phyloP scores from a whole-genome alignment of 2,113 vertebrate species.

The Hylia prasina region DNA sequence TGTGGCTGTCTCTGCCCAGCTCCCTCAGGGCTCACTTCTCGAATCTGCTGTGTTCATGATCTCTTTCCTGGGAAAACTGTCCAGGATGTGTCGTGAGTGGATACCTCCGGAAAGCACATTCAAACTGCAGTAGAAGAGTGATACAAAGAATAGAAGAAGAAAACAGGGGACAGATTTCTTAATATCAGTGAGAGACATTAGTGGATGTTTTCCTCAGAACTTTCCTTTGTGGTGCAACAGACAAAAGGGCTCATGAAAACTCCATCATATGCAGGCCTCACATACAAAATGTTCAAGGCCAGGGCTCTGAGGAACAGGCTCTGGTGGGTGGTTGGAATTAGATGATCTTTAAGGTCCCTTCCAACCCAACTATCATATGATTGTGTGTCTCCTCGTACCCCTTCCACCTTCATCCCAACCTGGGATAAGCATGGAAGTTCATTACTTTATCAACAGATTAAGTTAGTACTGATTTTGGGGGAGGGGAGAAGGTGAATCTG shows the following conservation, averaged over 20 bases:
- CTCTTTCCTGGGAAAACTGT: neutral
- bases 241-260: rapidly evolving
- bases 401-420: neutral
- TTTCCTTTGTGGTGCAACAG: neutral
- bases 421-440: neutral
- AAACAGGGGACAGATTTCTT: neutral
- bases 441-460: neutral
- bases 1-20: neutral
- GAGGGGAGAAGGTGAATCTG: neutral
- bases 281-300: neutral
- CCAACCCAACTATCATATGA: neutral
- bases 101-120: neutral
- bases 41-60: neutral
- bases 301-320: neutral
- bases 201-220: neutral
- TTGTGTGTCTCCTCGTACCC: neutral
- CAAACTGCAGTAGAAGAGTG: neutral
- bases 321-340: neutral
- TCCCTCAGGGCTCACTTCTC: neutral
- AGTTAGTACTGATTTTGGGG: rapidly evolving
- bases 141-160: neutral
- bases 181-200: neutral
- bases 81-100: neutral
- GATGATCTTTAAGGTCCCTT: neutral
- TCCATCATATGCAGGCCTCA: neutral